These are phyloP conservation scores for Ethmia dodecea DNA, from an alignment of 2,888 invertebrate species.

Conservation along the genomic window DNA sequence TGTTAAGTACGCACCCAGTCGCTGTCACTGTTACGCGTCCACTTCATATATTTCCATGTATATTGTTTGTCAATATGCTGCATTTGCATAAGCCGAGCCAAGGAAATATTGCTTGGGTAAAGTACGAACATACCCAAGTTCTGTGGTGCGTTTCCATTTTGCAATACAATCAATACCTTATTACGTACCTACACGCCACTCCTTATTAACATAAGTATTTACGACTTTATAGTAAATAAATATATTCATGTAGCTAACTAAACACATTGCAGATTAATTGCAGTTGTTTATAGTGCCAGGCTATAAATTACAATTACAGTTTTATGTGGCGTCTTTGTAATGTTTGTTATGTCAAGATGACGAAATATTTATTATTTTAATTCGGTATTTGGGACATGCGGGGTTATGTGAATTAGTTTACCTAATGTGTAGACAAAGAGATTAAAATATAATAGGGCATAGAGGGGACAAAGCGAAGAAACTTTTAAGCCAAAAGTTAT, in stretches of 20 bases:
- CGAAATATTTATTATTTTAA: conserved; percentile 4
- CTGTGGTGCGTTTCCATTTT: conserved; percentile 45
- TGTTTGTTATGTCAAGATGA: conserved; percentile 7
- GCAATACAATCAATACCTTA: conserved; percentile 59
- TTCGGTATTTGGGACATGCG: no score
- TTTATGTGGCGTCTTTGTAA: conserved; percentile 5
- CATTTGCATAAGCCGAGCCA: conserved; percentile 59
- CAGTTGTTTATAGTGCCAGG: conserved; percentile 38
- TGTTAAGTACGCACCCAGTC: not conserved
- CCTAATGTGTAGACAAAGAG: no score
- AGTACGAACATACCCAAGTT: conserved; percentile 38
- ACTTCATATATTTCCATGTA: conserved; percentile 59
- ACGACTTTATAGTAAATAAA: conserved; percentile 59
- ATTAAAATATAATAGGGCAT: no score
- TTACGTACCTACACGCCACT: conserved; percentile 26
- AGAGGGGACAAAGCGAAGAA: no score
- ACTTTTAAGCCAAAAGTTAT: no score
- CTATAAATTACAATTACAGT: conserved; percentile 24
- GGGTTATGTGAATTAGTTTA: no score
- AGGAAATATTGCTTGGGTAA: conserved; percentile 51
- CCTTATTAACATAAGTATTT: conserved; percentile 66
- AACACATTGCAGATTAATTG: conserved; percentile 51
- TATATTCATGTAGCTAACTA: conserved; percentile 55
- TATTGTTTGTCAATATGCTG: conserved; percentile 58
- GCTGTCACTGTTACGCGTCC: conserved; percentile 48